Evolutionary conservation across 2,797 vertebrate species (phyloP).

Genomic region (Gephyroberyx darwinii): DNA sequence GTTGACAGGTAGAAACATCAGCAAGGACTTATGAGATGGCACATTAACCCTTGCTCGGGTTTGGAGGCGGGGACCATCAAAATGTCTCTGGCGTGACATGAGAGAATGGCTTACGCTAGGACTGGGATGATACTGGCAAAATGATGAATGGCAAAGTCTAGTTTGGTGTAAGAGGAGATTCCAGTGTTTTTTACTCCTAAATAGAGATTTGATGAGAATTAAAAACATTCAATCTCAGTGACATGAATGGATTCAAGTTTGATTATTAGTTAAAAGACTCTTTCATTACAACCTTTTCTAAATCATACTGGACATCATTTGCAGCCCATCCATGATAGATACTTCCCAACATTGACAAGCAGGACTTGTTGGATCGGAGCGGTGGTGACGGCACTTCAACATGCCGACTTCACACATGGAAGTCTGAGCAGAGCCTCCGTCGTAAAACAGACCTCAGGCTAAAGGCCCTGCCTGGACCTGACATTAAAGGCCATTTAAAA

Average conservation of each 20-base stretch:
- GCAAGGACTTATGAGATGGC: slow-evolving; percentile 20
- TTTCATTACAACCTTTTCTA: neutral
- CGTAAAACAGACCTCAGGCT: slow-evolving; percentile 78
- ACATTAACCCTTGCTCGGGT: slow-evolving; percentile 1
- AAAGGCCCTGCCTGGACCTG: slow-evolving; percentile 77
- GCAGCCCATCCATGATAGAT: neutral
- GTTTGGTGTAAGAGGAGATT: neutral
- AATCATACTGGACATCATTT: neutral
- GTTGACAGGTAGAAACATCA: slow-evolving; percentile 35
- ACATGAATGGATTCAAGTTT: neutral
- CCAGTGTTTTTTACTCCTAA: neutral
- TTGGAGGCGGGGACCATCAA: neutral
- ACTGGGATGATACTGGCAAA: neutral
- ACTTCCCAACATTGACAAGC: neutral
- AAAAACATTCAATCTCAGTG: neutral
- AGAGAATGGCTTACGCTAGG: neutral
- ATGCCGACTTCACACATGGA: slow-evolving; percentile 54
- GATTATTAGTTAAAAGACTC: neutral
- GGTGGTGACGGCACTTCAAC: slow-evolving; percentile 12
- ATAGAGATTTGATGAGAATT: neutral
- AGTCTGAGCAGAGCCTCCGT: slow-evolving; percentile 50
- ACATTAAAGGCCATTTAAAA: slow-evolving; percentile 83
- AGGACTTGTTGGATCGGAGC: neutral
- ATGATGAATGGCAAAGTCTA: too few relatives aligned
- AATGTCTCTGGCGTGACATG: neutral